These are phyloP conservation scores for Phasianus colchicus DNA, from an alignment of 2,113 vertebrate species.

Conservation along the genomic window DNA sequence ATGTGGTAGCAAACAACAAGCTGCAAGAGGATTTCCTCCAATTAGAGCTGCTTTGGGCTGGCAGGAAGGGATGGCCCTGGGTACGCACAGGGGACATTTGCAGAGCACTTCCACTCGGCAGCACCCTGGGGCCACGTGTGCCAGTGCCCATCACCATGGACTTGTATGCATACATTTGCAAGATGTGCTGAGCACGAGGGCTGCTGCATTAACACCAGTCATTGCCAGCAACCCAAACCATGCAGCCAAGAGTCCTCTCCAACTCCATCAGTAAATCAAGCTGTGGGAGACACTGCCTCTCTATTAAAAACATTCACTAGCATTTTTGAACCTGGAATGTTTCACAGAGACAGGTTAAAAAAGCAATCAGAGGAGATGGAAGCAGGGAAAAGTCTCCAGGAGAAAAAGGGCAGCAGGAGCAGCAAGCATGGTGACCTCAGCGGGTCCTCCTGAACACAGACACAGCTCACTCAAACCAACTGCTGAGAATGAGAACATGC, in stretches of 20 bases:
- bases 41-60: accelerated
- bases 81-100: accelerated
- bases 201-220: not conserved
- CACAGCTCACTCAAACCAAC: not conserved
- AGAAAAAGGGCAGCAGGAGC: accelerated
- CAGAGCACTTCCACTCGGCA: not conserved
- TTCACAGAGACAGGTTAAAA: not conserved
- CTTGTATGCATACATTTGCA: not conserved
- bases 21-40: accelerated
- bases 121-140: accelerated
- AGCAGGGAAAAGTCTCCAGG: not conserved
- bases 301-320: not conserved
- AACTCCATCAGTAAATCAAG: not conserved
- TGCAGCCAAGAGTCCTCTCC: not conserved
- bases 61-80: not conserved
- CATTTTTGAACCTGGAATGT: not conserved
- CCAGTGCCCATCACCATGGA: not conserved
- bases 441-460: not conserved
- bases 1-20: accelerated
- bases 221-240: not conserved
- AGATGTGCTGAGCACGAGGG: not conserved
- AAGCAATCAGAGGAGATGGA: not conserved
- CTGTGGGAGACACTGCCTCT: not conserved
- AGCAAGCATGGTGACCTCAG: not conserved
- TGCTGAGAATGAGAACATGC: not conserved